A percentile compares a stretch with the other conserved stretches of the same genome.
Evolutionary conservation across 2,888 invertebrate species (phyloP).

Genomic region (Drosophila subsilvestris): DNA sequence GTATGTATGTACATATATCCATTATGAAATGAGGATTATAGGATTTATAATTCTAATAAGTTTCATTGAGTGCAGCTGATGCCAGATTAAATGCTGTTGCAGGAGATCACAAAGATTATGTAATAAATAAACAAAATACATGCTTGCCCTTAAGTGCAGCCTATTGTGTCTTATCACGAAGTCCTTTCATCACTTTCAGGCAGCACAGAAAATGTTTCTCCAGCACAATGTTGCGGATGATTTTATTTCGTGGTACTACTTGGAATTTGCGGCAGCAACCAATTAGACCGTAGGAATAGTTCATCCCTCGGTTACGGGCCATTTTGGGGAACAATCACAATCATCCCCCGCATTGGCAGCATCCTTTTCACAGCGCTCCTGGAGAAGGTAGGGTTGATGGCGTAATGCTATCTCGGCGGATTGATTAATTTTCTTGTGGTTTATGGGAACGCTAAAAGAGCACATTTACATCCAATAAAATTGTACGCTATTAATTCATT

Average conservation of each 20-base stretch:
- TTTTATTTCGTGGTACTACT: constrained; percentile 12
- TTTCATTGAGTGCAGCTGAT: constrained; percentile 6
- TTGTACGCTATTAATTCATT: constrained; percentile 62
- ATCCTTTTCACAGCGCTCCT: constrained; percentile 52
- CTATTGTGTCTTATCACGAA: neutral
- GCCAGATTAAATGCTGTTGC: constrained; percentile 29
- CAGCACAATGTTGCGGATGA: constrained; percentile 3
- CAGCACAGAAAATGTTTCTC: constrained; percentile 25
- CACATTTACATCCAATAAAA: constrained; percentile 58
- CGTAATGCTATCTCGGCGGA: constrained; percentile 51
- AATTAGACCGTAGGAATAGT: constrained; percentile 39
- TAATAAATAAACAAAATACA: constrained; percentile 49
- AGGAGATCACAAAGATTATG: constrained; percentile 50
- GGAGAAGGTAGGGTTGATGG: constrained; percentile 30
- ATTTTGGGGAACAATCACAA: constrained; percentile 44
- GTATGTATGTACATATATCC: too few relatives aligned
- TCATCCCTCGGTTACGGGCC: constrained; percentile 27
- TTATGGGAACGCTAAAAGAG: constrained; percentile 75
- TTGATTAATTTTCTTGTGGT: constrained; percentile 59
- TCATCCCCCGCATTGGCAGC: constrained; percentile 39
- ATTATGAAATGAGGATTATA: constrained; percentile 36
- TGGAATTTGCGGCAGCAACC: constrained; percentile 30
- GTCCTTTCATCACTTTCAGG: neutral
- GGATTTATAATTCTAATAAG: constrained; percentile 20
- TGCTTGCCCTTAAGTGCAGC: constrained; percentile 24